A percentile compares a stretch with the other conserved stretches of the same genome.
Evolutionary conservation across 2,797 vertebrate species (phyloP).

Genomic region (Ibycter americanus): DNA sequence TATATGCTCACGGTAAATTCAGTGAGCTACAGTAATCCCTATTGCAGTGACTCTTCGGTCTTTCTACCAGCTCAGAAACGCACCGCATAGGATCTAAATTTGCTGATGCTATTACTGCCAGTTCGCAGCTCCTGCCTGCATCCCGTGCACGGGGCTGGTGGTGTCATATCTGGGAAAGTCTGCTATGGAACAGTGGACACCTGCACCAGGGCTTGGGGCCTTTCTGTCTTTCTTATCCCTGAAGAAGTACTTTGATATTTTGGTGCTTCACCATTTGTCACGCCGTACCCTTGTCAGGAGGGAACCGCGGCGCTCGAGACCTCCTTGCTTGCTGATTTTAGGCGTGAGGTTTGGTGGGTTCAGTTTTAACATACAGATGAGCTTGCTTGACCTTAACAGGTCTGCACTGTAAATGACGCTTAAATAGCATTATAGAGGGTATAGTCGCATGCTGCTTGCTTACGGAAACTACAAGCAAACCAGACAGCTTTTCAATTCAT

Average conservation of each 20-base stretch:
- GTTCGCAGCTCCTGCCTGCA: neutral
- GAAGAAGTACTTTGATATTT: constrained; percentile 3
- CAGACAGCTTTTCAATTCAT: constrained; percentile 67
- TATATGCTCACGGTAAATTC: rapidly evolving
- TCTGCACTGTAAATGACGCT: constrained; percentile 33
- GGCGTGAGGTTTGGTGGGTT: neutral
- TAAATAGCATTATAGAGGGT: constrained; percentile 34
- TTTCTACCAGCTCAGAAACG: neutral
- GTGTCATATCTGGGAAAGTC: neutral
- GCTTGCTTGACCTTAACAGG: constrained; percentile 19
- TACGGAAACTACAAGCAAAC: constrained; percentile 45
- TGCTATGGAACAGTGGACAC: neutral
- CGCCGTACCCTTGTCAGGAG: rapidly evolving
- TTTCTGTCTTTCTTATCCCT: neutral
- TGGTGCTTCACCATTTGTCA: neutral
- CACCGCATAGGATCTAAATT: neutral
- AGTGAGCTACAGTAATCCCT: neutral
- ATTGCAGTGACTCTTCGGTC: neutral
- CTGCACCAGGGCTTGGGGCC: neutral
- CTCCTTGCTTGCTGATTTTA: neutral
- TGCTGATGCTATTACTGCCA: neutral
- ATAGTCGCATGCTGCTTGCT: neutral
- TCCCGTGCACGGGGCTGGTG: neutral
- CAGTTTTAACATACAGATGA: constrained; percentile 36
- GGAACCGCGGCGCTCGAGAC: neutral